Conservation (phyloP, 2,888 invertebrate species). For the Chalcis sispes region DNA sequence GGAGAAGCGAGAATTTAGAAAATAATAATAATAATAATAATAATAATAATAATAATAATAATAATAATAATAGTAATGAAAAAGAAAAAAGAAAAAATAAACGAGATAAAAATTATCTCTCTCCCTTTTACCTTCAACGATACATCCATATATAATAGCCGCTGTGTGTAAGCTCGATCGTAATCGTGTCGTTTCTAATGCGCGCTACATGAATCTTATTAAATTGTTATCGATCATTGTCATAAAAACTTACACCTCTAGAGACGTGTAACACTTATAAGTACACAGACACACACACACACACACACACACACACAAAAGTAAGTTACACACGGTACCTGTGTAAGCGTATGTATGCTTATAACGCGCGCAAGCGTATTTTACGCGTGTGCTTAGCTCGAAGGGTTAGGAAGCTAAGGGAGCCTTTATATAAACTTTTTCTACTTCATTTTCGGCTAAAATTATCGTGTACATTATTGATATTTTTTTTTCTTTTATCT, state of each 20-base stretch:
- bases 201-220: constrained; percentile 30
- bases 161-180: constrained; percentile 23
- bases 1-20: constrained; percentile 11
- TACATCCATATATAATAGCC: not conserved
- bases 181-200: constrained; percentile 32
- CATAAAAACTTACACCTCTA: constrained; percentile 25
- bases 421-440: constrained; percentile 8
- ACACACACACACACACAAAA: constrained; percentile 1
- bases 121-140: no score
- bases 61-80: not conserved
- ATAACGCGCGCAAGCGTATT: not conserved
- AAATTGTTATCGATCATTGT: constrained; percentile 49
- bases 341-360: not conserved
- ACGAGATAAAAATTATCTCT: constrained; percentile 8
- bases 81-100: not conserved
- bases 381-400: not conserved
- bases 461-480: constrained; percentile 23
- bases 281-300: not conserved
- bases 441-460: constrained; percentile 7
- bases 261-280: no score
- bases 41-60: no score
- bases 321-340: no score
- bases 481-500: constrained; percentile 10
- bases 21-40: no score
- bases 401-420: constrained; percentile 22